Percentiles rank a stretch among this genome's conserved stretches.
phyloP scores from a whole-genome alignment of 2,888 invertebrate species.

The Coenonympha arcania region DNA sequence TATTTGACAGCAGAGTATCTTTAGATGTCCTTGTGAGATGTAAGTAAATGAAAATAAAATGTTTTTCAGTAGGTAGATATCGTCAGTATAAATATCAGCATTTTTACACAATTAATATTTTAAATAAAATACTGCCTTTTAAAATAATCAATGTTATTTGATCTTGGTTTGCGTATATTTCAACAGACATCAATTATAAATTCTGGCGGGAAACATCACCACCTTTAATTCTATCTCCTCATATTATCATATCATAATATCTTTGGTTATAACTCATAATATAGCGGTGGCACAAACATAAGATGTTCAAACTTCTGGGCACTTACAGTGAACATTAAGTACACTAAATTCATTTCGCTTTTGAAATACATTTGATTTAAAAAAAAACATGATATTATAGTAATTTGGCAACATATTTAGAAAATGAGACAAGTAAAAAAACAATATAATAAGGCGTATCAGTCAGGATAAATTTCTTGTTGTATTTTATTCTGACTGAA shows the following conservation, averaged over 20 bases:
- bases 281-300: constrained; percentile 68
- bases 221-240: constrained; percentile 33
- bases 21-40: too few relatives aligned
- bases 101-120: not conserved
- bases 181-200: constrained; percentile 14
- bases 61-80: too few relatives aligned
- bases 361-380: not conserved
- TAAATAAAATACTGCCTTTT: not conserved
- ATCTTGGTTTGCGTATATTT: constrained; percentile 26
- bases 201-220: constrained; percentile 60
- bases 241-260: too few relatives aligned
- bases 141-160: too few relatives aligned
- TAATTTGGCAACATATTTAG: too few relatives aligned
- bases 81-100: too few relatives aligned
- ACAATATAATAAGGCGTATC: not conserved
- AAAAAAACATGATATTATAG: not conserved
- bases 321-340: constrained; percentile 55
- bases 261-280: not conserved
- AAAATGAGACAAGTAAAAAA: not conserved
- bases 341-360: constrained; percentile 2
- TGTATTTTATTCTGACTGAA: not conserved
- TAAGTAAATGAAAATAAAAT: too few relatives aligned
- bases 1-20: too few relatives aligned
- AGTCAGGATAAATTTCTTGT: not conserved
- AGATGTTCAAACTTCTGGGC: constrained; percentile 69